These are phyloP conservation scores for Glaucomys volans DNA, from an alignment of 2,113 vertebrate species.

Conservation along the genomic window DNA sequence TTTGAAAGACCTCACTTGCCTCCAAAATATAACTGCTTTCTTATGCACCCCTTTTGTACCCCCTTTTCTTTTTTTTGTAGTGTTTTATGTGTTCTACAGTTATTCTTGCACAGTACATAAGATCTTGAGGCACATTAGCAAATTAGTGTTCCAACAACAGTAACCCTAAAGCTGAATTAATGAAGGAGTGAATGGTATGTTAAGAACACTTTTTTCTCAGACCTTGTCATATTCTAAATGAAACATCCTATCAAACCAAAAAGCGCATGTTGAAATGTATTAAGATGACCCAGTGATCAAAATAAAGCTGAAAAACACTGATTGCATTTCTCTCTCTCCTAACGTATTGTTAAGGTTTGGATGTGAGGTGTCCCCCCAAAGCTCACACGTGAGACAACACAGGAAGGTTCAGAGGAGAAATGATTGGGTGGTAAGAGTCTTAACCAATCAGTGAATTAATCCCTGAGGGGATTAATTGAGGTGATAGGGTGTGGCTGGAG, in stretches of 20 bases:
- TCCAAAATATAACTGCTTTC: constrained; percentile 52
- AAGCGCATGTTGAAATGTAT: constrained; percentile 7
- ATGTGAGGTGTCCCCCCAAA: no score
- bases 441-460: no score
- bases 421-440: no score
- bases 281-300: not conserved
- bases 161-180: constrained; percentile 18
- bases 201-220: constrained; percentile 46
- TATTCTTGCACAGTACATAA: not conserved
- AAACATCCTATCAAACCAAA: constrained; percentile 8
- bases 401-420: no score
- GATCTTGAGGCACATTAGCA: not conserved
- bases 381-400: no score
- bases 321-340: not conserved
- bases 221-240: not conserved
- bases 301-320: not conserved
- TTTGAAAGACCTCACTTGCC: constrained; percentile 63
- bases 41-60: not conserved
- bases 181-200: not conserved
- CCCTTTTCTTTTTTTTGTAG: not conserved
- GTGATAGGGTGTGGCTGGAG: no score
- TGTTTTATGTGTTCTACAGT: constrained; percentile 44
- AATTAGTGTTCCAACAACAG: not conserved
- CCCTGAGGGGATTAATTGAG: no score
- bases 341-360: not conserved